Percentiles rank a stretch among this genome's conserved stretches.
phyloP scores from a whole-genome alignment of 2,113 vertebrate species.

The Oryzias javanicus region DNA sequence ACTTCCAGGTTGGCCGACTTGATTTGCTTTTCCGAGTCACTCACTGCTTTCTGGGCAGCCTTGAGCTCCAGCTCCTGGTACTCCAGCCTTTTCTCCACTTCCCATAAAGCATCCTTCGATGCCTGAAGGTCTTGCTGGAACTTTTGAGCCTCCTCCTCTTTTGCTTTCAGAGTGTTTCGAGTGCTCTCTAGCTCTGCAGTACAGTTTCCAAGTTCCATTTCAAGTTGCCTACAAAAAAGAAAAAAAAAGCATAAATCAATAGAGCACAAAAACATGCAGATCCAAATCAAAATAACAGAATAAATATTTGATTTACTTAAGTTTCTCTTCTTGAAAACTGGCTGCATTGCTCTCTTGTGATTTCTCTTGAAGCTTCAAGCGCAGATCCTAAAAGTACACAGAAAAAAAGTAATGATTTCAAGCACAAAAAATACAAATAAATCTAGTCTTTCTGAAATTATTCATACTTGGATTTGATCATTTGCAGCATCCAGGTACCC shows the following conservation, averaged over 20 bases:
- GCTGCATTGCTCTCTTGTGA: constrained; percentile 72
- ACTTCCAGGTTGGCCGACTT: constrained; percentile 74
- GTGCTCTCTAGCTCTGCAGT: constrained; percentile 67
- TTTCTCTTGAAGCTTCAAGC: constrained; percentile 69
- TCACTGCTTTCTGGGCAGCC: constrained; percentile 33
- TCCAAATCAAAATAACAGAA: background rate
- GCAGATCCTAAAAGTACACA: constrained; percentile 63
- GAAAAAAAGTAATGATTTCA: background rate
- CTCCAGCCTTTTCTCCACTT: constrained; percentile 55
- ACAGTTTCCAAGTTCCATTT: constrained; percentile 76
- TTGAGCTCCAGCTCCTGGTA: constrained; percentile 46
- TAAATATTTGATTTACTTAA: constrained; percentile 72
- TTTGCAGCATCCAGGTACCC: constrained; percentile 76
- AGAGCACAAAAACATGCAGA: background rate
- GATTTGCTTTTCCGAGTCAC: constrained; percentile 72
- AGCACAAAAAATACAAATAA: too few relatives aligned
- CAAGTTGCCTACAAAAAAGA: constrained; percentile 71
- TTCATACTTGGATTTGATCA: constrained; percentile 78
- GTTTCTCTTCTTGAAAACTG: constrained; percentile 77
- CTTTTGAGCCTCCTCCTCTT: constrained; percentile 66
- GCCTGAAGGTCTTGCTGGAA: constrained; percentile 50
- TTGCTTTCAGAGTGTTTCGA: constrained; percentile 72
- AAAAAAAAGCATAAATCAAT: constrained; percentile 5
- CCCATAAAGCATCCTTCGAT: constrained; percentile 42
- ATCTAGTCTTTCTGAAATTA: background rate